Evolutionary conservation across 2,888 invertebrate genomes (phyloP), one percentile per base, ranked within the genome.

Genomic region (Sphaerophoria rueppellii): DNA sequence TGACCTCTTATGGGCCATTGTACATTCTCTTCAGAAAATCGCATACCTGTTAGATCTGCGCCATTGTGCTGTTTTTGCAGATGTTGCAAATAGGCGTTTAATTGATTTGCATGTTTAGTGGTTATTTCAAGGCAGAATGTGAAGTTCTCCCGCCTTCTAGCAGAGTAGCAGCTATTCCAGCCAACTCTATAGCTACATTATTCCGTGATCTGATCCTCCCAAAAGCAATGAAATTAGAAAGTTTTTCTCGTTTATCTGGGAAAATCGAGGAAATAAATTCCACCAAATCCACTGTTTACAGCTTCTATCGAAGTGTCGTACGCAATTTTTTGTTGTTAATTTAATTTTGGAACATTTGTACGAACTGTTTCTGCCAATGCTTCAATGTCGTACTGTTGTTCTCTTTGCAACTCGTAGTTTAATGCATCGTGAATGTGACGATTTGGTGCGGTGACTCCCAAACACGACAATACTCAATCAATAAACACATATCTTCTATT

Each of bases 221-320:
- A 24, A 24, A 24, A 24, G 46, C 46, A 46, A 46, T 11, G 46
- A 46, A 46, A 46, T 46, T 46, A 46, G 2, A 11, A 46, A 4
- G 46, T 46, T 46, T 46, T 11, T 46, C 46, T 2, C 1, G 11
- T 46, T 11, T 2, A 4, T 11, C 46, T 11, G 11, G 46, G 11
- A 46, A 2, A 24, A 24, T 24, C 24, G 1, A 24, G 24, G 24
- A 24, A 24, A 3, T n/a, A 50, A 50, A 50, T 50, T 50, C 48
- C 14, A 50, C 83, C 77, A 85, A 79, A 76, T 87, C 80, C 81
- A 82, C 87, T 70, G 54, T 87, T 74, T 12, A 87, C 81, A 55
- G 69, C 82, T 86, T 87, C 52, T 24, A 24, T 24, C 24, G 2
- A 24, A 24, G 24, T 24, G 24, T 24, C 24, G 24, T 24, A 24